Evolutionary conservation across 2,888 invertebrate species (phyloP).

Genomic region (Agelastica alni): DNA sequence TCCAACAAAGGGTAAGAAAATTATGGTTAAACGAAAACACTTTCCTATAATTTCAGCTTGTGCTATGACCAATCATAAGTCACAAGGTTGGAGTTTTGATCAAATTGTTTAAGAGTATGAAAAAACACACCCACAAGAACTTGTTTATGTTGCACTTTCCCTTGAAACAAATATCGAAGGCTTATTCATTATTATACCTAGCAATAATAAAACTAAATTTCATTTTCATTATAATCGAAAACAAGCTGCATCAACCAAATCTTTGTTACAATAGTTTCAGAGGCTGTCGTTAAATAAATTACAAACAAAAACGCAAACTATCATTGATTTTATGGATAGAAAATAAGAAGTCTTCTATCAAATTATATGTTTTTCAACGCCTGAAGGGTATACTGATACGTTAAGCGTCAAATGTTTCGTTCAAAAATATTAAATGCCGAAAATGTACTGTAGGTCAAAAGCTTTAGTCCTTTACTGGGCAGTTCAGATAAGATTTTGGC

Average conservation of each 20-base stretch:
- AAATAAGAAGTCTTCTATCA: too few species aligned
- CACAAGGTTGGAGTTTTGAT: not conserved
- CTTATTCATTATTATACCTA: not conserved
- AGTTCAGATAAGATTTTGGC: too few species aligned
- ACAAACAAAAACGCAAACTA: not conserved
- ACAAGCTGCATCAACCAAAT: not conserved
- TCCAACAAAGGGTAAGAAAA: not conserved
- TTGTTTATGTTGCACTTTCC: not conserved
- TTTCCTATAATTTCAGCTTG: not conserved
- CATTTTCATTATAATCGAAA: not conserved
- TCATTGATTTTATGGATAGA: not conserved
- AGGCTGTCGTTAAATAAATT: not conserved
- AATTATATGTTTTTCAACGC: too few species aligned
- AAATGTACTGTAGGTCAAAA: too few species aligned
- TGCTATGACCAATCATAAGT: slow-evolving; percentile 4
- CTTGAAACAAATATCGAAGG: not conserved
- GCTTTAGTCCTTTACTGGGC: too few species aligned
- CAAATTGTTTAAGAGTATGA: slow-evolving; percentile 1
- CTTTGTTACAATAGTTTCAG: not conserved
- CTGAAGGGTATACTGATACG: too few species aligned
- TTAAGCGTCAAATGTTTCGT: too few species aligned
- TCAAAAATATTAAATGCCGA: too few species aligned
- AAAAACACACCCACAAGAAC: not conserved
- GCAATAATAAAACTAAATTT: not conserved
- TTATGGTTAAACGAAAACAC: not conserved